A percentile compares a stretch with the other conserved stretches of the same genome.
Evolutionary conservation across 1,140 invertebrate species (phyloP).

Genomic region (Brachionus plicatilis): DNA sequence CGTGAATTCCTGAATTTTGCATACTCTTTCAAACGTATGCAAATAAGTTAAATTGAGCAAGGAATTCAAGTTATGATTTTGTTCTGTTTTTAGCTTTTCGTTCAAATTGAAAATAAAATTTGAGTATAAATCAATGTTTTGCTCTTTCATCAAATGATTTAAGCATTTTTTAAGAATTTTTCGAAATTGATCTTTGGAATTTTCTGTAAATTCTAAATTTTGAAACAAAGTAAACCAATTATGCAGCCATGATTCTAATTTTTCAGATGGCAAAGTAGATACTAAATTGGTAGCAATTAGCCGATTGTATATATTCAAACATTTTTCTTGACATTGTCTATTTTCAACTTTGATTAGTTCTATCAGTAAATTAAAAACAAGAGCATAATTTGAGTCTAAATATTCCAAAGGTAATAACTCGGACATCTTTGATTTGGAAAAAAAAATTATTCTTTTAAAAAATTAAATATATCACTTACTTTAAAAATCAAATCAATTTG

Average conservation of each 20-base stretch:
- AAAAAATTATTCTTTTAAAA: not conserved
- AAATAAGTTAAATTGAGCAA: not conserved
- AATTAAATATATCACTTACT: not conserved
- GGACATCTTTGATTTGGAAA: not conserved
- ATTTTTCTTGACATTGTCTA: not conserved
- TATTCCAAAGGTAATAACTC: not conserved
- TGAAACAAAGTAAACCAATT: not conserved
- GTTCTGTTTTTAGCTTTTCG: not conserved
- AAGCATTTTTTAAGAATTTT: not conserved
- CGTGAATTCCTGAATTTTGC: not conserved
- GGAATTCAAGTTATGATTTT: not conserved
- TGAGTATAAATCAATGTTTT: not conserved
- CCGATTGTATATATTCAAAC: not conserved
- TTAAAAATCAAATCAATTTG: not conserved
- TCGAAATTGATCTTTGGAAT: not conserved
- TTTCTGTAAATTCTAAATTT: not conserved
- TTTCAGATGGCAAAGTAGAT: not conserved
- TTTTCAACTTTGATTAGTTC: not conserved
- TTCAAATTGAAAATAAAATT: not conserved
- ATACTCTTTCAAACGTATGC: not conserved
- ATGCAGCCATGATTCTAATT: constrained; percentile 11
- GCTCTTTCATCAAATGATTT: not conserved
- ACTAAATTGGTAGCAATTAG: not conserved
- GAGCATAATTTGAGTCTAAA: not conserved
- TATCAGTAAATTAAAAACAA: not conserved